Base-by-base conservation (phyloP, 1,140 invertebrate species). In the Lordiphosa collinella region DNA sequence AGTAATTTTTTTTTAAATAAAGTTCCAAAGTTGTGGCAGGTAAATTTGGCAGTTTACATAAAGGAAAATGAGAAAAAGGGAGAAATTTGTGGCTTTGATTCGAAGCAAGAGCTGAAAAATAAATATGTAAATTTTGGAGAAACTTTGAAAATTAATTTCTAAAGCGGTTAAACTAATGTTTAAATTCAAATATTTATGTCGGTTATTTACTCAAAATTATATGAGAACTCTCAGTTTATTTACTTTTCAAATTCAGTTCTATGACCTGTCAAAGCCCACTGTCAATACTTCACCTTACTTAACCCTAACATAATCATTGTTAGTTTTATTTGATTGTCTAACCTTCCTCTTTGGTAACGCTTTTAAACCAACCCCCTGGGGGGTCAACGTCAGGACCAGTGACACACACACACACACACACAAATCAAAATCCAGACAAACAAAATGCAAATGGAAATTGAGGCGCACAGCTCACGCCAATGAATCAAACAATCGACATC, bases 381-480 rank as follows among this genome's bases (percentile, higher is more conserved):
- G 16, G 22, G 22, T 25, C 22, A 25, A 25, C 22, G 22, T 7
- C 22, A 25, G 22, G 22, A 6, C 22, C 22, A 2, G 16, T 43
- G 7, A 16, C n/a, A 22, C 6, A 50, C 46, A 34, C 11, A 25
- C 46, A 48, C 18, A 18, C 18, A 18, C 18, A 18, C n/a, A n/a
- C n/a, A n/a, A n/a, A 61, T 51, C 66, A 52, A 13, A 49, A 8
- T 10, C 25, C 58, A 43, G 35, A 13, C 47, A 34, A 37, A 16
- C 44, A 72, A 29, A 62, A 25, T 65, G 44, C 48, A 65, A 65
- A 64, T 66, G 25, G 32, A 36, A 44, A 13, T 22, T 50, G 13
- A 16, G 10, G 14, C 11, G 54, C 35, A 47, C 62, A 55, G 18
- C 18, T 3, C 5, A 25, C 22, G 2, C 5, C 22, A 25, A 25